Evolutionary conservation across 2,797 vertebrate species (phyloP), one percentile per base, ranked within the genome.

Genomic region (Sciaenops ocellatus): DNA sequence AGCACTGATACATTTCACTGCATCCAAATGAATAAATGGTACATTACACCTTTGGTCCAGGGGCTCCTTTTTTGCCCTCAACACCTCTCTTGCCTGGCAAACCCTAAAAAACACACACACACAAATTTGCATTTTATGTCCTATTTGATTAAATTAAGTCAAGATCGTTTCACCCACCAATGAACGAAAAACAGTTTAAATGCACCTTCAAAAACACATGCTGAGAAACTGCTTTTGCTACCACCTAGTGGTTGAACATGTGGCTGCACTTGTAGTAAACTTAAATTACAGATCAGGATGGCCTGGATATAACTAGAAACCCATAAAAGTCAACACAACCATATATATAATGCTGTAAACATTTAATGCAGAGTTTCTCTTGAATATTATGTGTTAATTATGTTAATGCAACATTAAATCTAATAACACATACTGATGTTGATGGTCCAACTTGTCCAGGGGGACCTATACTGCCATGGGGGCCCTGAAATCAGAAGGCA

Each of bases 11-110:
- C 20, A 34, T 67, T 67, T 77, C 3, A 48, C 16, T 62, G 15
- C 17, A 48, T 56, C 12, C 56, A 7, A 78, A 80, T 70, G 0
- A 78, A 60, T 54, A 20, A 78, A 81, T 24, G 5, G 6, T 44
- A 64, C 4, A 68, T 65, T 60, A 57, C 22, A 96, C 96, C 93
- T 95, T 96, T 76, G 38, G 26, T 75, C 96, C 96, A 66, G 41
- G 50, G 8, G 4, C 74, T 83, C 95, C 96, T 70, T 59, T 1
- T 83, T 86, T 89, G 15, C 95, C 95, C 41, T 69, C 59, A 78
- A 34, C 22, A 11, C 95, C 95, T 79, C 20, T 86, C 26, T 79
- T 74, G 26, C 95, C 95, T 28, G 86, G 87, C 15, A 90, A 85
- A 82, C 93, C 94, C 96, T 96, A 48, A 69, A 82, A 85, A 65